Evolutionary conservation across 1,140 invertebrate species (phyloP).

Genomic region (Hydropsyche tenuis): DNA sequence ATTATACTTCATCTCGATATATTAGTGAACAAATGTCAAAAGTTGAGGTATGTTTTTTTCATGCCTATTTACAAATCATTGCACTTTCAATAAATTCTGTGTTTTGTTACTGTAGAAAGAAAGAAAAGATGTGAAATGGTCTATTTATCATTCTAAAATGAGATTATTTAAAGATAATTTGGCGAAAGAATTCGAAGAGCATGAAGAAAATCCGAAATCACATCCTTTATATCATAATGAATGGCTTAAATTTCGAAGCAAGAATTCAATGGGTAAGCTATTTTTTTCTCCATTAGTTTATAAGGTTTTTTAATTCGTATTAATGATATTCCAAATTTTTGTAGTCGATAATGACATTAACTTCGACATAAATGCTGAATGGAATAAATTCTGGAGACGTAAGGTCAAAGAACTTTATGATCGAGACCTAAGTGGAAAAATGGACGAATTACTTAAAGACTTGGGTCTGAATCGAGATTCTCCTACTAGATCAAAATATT

Average conservation of each 20-base stretch:
- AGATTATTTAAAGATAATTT: neutral
- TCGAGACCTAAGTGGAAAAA: neutral
- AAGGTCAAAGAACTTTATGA: neutral
- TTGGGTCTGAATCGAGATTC: neutral
- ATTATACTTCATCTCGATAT: constrained; percentile 16
- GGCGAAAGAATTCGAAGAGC: neutral
- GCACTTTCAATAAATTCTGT: neutral
- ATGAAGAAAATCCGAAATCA: constrained; percentile 19
- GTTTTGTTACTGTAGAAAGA: constrained; percentile 9
- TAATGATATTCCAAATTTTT: neutral
- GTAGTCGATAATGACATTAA: neutral
- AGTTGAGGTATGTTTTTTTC: constrained; percentile 3
- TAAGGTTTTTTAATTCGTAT: neutral
- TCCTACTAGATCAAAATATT: neutral
- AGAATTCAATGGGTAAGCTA: neutral
- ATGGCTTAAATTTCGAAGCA: constrained; percentile 22
- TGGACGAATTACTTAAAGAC: neutral
- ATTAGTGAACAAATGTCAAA: constrained; percentile 16
- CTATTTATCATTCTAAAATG: constrained; percentile 21
- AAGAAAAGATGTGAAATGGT: constrained; percentile 19
- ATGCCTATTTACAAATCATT: neutral
- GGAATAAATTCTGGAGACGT: neutral
- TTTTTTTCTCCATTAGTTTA: neutral
- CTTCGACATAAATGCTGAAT: constrained; percentile 5
- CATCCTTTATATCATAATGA: constrained; percentile 24